These are phyloP conservation scores for Loriculus beryllinus DNA, from an alignment of 2,797 vertebrate species.

Conservation along the genomic window DNA sequence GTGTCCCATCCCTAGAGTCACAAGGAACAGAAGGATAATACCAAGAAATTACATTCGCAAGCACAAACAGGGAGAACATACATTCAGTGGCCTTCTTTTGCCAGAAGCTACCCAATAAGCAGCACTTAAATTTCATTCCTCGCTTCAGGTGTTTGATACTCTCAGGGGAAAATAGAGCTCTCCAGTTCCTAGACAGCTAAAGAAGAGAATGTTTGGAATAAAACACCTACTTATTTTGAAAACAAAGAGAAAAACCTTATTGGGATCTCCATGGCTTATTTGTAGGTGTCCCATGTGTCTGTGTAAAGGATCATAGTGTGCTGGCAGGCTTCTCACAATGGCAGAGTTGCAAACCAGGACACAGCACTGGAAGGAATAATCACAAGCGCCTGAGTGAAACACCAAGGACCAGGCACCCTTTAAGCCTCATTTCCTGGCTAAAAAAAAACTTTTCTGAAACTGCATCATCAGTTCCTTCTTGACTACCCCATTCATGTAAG, in stretches of 20 bases:
- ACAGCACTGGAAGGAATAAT: background rate
- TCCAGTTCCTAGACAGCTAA: background rate
- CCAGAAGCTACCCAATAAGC: background rate
- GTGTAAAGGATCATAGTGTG: background rate
- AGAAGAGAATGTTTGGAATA: background rate
- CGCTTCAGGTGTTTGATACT: background rate
- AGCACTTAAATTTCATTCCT: background rate
- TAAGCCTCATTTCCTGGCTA: background rate
- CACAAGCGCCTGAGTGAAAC: background rate
- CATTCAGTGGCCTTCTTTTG: background rate
- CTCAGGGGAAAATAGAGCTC: background rate
- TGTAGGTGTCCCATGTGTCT: background rate
- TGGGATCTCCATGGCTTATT: background rate
- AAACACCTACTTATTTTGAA: background rate
- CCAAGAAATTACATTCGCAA: background rate
- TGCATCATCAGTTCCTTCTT: background rate
- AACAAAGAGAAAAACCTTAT: background rate
- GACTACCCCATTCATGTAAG: background rate
- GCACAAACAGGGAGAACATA: background rate
- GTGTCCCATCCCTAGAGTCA: background rate
- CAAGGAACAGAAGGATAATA: background rate
- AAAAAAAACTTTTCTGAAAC: background rate
- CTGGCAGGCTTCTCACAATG: background rate
- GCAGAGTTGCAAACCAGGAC: background rate
- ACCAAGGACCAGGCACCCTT: background rate